Evolutionary conservation across 2,797 vertebrate genomes (phyloP).

Genomic region (Ispidina lecontei): DNA sequence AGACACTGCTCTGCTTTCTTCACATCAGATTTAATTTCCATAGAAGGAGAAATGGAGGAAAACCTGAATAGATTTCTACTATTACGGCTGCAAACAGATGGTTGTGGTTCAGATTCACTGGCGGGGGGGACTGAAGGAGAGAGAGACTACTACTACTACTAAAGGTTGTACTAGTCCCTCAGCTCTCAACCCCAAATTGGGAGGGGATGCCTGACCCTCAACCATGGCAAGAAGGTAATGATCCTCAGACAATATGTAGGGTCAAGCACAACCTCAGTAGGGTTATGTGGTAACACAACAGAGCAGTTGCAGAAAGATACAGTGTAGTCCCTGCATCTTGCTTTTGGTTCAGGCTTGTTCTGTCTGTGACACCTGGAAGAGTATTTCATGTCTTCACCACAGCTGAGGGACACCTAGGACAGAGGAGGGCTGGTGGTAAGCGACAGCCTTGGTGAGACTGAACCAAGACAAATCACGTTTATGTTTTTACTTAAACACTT

Average conservation of each 20-base stretch:
- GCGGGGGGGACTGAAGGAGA: background rate
- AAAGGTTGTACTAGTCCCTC: background rate
- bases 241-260: background rate
- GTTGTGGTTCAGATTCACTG: background rate
- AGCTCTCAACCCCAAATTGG: background rate
- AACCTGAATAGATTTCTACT: background rate
- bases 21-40: background rate
- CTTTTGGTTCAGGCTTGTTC: background rate
- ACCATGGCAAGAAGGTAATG: background rate
- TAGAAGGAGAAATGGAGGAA: background rate
- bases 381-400: background rate
- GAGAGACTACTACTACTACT: background rate
- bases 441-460: background rate
- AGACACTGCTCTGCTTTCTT: background rate
- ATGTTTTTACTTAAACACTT: background rate
- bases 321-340: background rate
- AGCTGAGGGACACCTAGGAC: background rate
- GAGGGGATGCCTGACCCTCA: too few species aligned
- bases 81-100: background rate
- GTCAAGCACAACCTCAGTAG: rapidly evolving
- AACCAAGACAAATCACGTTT: background rate
- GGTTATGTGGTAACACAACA: too few species aligned
- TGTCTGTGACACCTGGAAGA: background rate
- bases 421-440: background rate
- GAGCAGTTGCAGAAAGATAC: rapidly evolving